Evolutionary conservation across 2,888 invertebrate genomes (phyloP).

Genomic region (Ectemnius lituratus): DNA sequence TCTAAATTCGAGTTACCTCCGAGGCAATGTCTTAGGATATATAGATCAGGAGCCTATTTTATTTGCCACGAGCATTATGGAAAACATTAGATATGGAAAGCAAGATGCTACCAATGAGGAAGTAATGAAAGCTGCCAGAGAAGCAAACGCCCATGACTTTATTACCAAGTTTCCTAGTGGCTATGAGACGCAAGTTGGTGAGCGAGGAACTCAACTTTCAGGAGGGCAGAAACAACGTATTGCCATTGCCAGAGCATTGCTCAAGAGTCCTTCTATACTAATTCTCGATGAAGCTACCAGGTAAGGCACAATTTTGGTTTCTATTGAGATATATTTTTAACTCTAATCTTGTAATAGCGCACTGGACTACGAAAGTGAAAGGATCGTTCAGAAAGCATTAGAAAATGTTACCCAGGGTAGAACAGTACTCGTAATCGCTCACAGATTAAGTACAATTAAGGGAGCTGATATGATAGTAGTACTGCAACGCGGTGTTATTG

Average conservation of each 20-base stretch:
- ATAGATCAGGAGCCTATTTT: slow-evolving; percentile 97
- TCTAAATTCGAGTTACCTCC: slow-evolving; percentile 90
- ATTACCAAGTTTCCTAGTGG: slow-evolving; percentile 89
- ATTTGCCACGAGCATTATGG: slow-evolving; percentile 93
- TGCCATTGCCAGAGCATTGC: slow-evolving; percentile 94
- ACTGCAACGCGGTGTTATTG: slow-evolving; percentile 88
- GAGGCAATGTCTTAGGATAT: slow-evolving; percentile 90
- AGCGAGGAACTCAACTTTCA: slow-evolving; percentile 93
- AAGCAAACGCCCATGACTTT: slow-evolving; percentile 96
- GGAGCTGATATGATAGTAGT: slow-evolving; percentile 96
- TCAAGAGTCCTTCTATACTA: slow-evolving; percentile 93
- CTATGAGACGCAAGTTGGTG: slow-evolving; percentile 92
- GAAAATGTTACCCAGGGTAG: slow-evolving; percentile 90
- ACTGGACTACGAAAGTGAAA: slow-evolving; percentile 94
- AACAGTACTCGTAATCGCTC: slow-evolving; percentile 97
- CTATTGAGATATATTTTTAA: neutral
- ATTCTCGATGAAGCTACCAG: slow-evolving; percentile 97
- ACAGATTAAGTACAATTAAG: slow-evolving; percentile 93
- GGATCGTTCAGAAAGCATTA: slow-evolving; percentile 92
- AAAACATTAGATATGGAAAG: slow-evolving; percentile 95
- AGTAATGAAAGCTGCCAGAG: slow-evolving; percentile 87
- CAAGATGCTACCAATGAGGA: slow-evolving; percentile 85
- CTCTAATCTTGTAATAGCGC: slow-evolving; percentile 82
- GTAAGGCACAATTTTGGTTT: slow-evolving; percentile 75
- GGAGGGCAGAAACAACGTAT: slow-evolving; percentile 97